Percentiles rank a stretch among this genome's conserved stretches.
Conservation (phyloP, 2,888 invertebrate species). For the Carabus problematicus region DNA sequence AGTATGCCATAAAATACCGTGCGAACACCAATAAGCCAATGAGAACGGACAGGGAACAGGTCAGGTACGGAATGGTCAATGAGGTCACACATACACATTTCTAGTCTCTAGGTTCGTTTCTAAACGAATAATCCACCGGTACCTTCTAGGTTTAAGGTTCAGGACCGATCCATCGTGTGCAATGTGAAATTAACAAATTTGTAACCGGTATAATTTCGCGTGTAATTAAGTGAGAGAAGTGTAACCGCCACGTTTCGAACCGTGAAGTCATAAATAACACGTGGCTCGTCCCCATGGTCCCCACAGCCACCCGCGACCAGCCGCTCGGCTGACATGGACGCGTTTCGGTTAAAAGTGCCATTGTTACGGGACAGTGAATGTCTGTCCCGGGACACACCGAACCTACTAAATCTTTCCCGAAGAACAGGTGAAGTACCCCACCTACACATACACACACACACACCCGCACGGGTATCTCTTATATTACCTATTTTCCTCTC, state of each 20-base stretch:
- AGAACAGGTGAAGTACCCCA: conserved; percentile 39
- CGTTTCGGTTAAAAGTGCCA: conserved; percentile 40
- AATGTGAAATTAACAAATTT: conserved; percentile 52
- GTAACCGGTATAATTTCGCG: conserved; percentile 58
- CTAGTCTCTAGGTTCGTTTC: too few relatives aligned
- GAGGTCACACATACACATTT: too few relatives aligned
- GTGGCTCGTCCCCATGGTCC: background rate
- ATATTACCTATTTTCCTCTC: background rate
- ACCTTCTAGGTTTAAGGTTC: too few relatives aligned
- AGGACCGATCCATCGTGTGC: too few relatives aligned
- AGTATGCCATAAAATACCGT: too few relatives aligned
- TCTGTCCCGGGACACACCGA: conserved; percentile 33
- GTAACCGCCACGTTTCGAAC: conserved; percentile 55
- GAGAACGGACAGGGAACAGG: too few relatives aligned
- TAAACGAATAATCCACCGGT: too few relatives aligned
- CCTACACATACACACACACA: conserved; percentile 1
- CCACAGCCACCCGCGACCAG: background rate
- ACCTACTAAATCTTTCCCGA: conserved; percentile 36
- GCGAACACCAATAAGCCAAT: too few relatives aligned
- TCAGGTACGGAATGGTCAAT: too few relatives aligned
- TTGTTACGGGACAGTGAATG: conserved; percentile 41
- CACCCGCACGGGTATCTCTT: background rate
- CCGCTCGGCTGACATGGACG: background rate
- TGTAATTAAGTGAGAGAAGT: conserved; percentile 58
- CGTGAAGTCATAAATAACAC: conserved; percentile 55